Conservation (phyloP, 2,797 vertebrate genomes). For the Rallus crepitans region DNA sequence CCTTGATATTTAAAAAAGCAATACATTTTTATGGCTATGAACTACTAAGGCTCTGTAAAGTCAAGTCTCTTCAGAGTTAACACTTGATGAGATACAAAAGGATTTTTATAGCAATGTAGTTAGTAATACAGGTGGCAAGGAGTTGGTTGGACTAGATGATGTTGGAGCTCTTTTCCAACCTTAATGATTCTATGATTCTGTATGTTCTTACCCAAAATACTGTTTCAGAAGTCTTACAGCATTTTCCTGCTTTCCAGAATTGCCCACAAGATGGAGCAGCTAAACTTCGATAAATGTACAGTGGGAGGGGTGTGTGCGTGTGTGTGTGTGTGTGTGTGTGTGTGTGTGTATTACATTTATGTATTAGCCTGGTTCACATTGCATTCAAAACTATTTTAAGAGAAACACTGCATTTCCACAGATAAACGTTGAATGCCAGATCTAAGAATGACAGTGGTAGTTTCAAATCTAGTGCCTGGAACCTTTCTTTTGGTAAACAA, state of each 20-base stretch:
- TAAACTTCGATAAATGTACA: not conserved
- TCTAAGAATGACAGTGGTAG: not conserved
- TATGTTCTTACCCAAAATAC: not conserved
- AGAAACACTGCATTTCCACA: not conserved
- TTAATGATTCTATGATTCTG: not conserved
- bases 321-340: not conserved
- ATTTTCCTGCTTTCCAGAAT: not conserved
- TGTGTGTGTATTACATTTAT: not conserved
- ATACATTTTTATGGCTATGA: not conserved
- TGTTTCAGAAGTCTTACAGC: not conserved
- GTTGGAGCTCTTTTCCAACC: no score
- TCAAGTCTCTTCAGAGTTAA: not conserved
- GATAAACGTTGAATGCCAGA: not conserved
- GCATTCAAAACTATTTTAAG: not conserved
- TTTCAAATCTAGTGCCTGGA: not conserved
- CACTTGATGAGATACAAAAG: not conserved
- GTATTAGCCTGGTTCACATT: not conserved
- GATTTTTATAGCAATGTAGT: not conserved
- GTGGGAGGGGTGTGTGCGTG: not conserved
- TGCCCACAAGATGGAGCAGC: slow-evolving; percentile 56
- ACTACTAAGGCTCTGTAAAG: not conserved
- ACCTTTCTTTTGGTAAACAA: not conserved
- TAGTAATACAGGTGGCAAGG: no score
- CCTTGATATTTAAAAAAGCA: not conserved
- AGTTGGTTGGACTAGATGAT: no score